Percentiles rank a stretch among this genome's conserved stretches.
These are phyloP conservation scores for Mythimna pallens DNA, from an alignment of 2,888 invertebrate species.

Conservation along the genomic window DNA sequence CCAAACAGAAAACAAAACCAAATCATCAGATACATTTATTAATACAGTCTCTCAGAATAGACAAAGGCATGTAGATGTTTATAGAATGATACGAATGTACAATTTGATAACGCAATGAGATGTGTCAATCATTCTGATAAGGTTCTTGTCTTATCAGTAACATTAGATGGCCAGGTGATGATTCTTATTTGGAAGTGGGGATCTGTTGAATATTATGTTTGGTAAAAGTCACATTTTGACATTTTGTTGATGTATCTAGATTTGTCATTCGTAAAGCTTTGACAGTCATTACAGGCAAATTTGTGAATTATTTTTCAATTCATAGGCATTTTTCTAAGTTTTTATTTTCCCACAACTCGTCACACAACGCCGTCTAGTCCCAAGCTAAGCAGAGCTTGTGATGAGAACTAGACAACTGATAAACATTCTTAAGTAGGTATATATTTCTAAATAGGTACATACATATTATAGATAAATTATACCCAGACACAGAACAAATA, in stretches of 20 bases:
- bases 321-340: no score
- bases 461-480: no score
- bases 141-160: conserved; percentile 42
- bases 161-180: conserved; percentile 16
- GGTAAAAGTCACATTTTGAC: conserved; percentile 5
- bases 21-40: not conserved
- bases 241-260: not conserved
- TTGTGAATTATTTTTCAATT: no score
- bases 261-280: no score
- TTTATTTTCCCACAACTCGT: no score
- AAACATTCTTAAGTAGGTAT: no score
- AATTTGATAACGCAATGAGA: conserved; percentile 41
- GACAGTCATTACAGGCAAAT: no score
- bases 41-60: conserved; percentile 13
- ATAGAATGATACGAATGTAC: conserved; percentile 29
- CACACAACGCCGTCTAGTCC: no score
- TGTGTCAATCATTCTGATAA: conserved; percentile 57
- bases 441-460: no score
- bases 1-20: not conserved
- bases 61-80: conserved; percentile 39
- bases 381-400: no score
- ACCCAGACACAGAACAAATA: no score
- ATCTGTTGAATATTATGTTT: not conserved
- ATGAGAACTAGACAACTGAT: no score
- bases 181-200: conserved; percentile 26